Percentiles rank a stretch among this genome's conserved stretches.
Evolutionary conservation across 2,888 invertebrate species (phyloP).

Genomic region (Adelognathus sp.): DNA sequence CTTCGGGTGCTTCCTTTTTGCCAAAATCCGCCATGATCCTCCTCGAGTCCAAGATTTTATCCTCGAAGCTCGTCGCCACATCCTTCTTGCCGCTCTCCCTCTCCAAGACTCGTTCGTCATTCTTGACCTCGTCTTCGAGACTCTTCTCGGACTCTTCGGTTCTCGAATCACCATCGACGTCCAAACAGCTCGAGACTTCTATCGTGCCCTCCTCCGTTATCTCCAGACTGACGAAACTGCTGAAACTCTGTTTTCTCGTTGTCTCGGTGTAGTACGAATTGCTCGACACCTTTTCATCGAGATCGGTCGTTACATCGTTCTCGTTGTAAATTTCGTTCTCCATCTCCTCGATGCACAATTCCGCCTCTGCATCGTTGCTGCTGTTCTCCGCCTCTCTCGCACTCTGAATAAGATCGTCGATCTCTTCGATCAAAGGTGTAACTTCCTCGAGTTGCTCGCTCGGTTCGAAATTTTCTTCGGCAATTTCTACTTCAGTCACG

Average conservation of each 20-base stretch:
- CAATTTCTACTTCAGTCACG: conserved; percentile 44
- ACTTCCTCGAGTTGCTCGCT: not conserved
- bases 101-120: not conserved
- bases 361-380: not conserved
- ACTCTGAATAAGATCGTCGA: conserved; percentile 32
- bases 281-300: not conserved
- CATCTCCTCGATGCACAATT: conserved; percentile 32
- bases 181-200: not conserved
- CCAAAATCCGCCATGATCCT: not conserved
- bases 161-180: conserved; percentile 19
- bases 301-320: conserved; percentile 12
- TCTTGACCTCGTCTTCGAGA: conserved; percentile 12
- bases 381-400: not conserved
- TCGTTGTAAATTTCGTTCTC: conserved; percentile 9
- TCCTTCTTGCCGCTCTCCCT: conserved; percentile 2
- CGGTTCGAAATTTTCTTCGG: conserved; percentile 9
- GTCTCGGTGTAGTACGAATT: not conserved
- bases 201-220: conserved; percentile 28
- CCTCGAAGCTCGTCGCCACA: not conserved
- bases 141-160: conserved; percentile 49
- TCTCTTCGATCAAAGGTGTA: conserved; percentile 50
- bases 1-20: not conserved
- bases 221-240: conserved; percentile 41
- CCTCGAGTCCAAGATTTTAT: not conserved
- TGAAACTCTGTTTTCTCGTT: conserved; percentile 43